Percentiles rank a stretch among this genome's conserved stretches.
Conservation (phyloP, 2,888 invertebrate species). For the Sarcophaga subvicina region DNA sequence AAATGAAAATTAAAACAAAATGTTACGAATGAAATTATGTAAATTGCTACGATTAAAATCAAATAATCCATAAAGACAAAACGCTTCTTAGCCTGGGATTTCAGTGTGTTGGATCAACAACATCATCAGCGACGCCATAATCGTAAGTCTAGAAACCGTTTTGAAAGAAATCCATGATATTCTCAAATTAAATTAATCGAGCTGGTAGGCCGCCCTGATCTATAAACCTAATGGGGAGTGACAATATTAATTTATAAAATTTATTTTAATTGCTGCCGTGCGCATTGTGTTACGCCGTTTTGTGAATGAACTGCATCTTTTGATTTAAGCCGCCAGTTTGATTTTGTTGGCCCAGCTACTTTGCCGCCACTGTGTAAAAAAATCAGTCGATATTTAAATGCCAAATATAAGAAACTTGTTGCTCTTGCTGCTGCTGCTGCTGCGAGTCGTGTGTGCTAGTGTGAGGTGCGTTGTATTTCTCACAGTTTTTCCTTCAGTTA, state of each 20-base stretch:
- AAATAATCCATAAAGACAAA: constrained; percentile 53
- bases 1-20: constrained; percentile 23
- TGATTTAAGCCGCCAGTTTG: constrained; percentile 66
- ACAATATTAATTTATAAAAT: constrained; percentile 79
- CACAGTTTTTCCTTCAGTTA: constrained; percentile 31
- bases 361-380: constrained; percentile 52
- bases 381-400: constrained; percentile 49
- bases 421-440: constrained; percentile 35
- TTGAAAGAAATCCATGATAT: constrained; percentile 38
- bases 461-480: constrained; percentile 64
- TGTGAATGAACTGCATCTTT: constrained; percentile 23
- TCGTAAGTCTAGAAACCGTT: constrained; percentile 25
- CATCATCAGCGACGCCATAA: constrained; percentile 34
- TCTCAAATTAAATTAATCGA: constrained; percentile 38
- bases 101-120: constrained; percentile 53
- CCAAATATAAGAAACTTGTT: constrained; percentile 58
- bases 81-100: constrained; percentile 39
- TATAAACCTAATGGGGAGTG: constrained; percentile 73
- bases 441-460: constrained; percentile 36
- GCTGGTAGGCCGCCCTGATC: constrained; percentile 16
- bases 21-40: constrained; percentile 52
- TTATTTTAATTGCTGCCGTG: constrained; percentile 76
- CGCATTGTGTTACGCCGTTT: constrained; percentile 15
- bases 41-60: constrained; percentile 65
- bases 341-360: constrained; percentile 12